These are phyloP conservation scores for Rotaria socialis DNA, from an alignment of 2,888 invertebrate genomes.

Conservation along the genomic window DNA sequence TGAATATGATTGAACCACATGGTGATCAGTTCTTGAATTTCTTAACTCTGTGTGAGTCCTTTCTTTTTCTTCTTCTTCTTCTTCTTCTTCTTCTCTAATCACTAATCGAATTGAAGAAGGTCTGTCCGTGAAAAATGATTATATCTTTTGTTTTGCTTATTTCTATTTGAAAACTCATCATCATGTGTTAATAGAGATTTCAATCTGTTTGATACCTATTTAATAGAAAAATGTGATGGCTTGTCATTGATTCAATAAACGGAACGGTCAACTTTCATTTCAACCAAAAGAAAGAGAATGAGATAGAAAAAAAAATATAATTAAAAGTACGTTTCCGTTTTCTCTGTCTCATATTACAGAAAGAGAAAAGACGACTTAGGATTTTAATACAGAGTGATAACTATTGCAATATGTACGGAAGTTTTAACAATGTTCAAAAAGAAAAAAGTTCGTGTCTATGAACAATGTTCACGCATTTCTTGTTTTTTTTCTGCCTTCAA, in stretches of 20 bases:
- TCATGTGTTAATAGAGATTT: slow-evolving; percentile 23
- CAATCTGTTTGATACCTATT: slow-evolving; percentile 32
- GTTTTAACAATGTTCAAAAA: neutral
- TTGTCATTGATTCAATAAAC: neutral
- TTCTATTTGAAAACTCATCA: slow-evolving; percentile 3
- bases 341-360: neutral
- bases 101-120: slow-evolving; percentile 26
- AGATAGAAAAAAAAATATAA: neutral
- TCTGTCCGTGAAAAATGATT: neutral
- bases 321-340: slow-evolving; percentile 7
- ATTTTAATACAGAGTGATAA: neutral
- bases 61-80: neutral
- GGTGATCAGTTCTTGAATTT: slow-evolving; percentile 23
- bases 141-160: neutral
- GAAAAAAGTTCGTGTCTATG: neutral
- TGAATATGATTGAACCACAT: slow-evolving; percentile 6
- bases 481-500: neutral
- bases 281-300: neutral
- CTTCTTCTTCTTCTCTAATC: neutral
- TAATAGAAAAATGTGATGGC: slow-evolving; percentile 1
- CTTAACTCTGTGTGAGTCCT: neutral
- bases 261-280: slow-evolving; percentile 29
- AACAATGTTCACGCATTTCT: neutral
- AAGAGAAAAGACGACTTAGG: neutral
- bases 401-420: neutral